A percentile compares a stretch with the other conserved stretches of the same genome.
Evolutionary conservation across 1,140 invertebrate genomes (phyloP).

Genomic region (Teleopsis dalmanni): DNA sequence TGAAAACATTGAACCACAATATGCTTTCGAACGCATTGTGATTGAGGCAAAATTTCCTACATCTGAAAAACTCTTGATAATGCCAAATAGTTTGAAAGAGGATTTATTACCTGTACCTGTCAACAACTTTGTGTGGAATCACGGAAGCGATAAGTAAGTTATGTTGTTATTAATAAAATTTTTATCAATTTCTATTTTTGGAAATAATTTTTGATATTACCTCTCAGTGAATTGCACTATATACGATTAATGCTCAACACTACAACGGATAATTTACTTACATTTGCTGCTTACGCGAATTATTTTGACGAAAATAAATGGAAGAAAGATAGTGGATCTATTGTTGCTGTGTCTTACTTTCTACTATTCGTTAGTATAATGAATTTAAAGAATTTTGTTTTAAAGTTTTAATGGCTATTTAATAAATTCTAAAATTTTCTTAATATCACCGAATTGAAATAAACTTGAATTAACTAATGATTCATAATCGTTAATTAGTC

Average conservation of each 20-base stretch:
- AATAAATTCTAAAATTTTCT: too few relatives aligned
- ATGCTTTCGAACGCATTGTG: slow-evolving; percentile 16
- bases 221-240: slow-evolving; percentile 15
- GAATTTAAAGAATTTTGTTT: too few relatives aligned
- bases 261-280: slow-evolving; percentile 20
- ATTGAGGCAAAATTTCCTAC: slow-evolving; percentile 21
- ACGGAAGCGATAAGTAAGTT: slow-evolving; percentile 2
- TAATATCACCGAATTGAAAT: too few relatives aligned
- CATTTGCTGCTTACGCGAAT: slow-evolving; percentile 35
- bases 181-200: neutral
- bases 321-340: too few relatives aligned
- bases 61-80: slow-evolving; percentile 15
- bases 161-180: neutral
- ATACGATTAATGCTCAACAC: slow-evolving; percentile 14
- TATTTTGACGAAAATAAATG: slow-evolving; percentile 29
- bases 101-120: slow-evolving; percentile 25
- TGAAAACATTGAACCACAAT: slow-evolving; percentile 5
- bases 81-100: slow-evolving; percentile 23
- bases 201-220: too few relatives aligned
- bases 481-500: too few relatives aligned
- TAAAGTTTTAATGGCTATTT: too few relatives aligned
- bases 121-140: slow-evolving; percentile 21
- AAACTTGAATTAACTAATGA: too few relatives aligned
- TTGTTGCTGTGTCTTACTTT: too few relatives aligned
- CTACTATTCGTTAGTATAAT: too few relatives aligned